A percentile compares a stretch with the other conserved stretches of the same genome.
phyloP scores from a whole-genome alignment of 2,113 vertebrate genomes.

The Rhinoderma darwinii region DNA sequence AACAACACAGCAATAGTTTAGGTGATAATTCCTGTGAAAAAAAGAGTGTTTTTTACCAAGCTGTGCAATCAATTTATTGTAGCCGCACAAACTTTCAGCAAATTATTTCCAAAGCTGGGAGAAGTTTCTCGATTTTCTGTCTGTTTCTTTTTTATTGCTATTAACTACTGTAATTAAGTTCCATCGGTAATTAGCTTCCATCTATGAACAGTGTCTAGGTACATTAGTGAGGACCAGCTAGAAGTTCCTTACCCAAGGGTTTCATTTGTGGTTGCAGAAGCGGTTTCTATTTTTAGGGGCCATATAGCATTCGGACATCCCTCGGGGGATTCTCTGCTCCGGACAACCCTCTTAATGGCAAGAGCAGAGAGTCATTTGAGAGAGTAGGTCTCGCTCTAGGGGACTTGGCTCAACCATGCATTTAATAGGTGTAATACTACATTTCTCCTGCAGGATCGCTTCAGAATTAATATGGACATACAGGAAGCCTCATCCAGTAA shows the following conservation, averaged over 20 bases:
- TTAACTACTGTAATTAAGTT: conserved; percentile 19
- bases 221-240: neutral
- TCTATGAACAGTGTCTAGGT: neutral
- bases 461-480: no score
- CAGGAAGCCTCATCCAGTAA: neutral
- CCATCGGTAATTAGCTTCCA: neutral
- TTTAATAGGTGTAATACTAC: no score
- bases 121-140: conserved; percentile 36
- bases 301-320: no score
- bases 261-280: neutral
- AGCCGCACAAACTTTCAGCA: neutral
- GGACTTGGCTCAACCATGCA: no score
- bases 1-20: neutral
- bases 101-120: neutral
- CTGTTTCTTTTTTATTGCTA: neutral
- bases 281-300: neutral
- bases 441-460: no score
- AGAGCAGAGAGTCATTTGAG: no score
- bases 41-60: neutral
- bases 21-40: conserved; percentile 22
- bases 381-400: no score
- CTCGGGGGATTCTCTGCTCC: no score
- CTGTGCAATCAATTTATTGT: conserved; percentile 23
- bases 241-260: neutral
- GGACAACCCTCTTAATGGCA: no score